Conservation (phyloP, 2,888 invertebrate species). For the Ornithoptera alexandrae region DNA sequence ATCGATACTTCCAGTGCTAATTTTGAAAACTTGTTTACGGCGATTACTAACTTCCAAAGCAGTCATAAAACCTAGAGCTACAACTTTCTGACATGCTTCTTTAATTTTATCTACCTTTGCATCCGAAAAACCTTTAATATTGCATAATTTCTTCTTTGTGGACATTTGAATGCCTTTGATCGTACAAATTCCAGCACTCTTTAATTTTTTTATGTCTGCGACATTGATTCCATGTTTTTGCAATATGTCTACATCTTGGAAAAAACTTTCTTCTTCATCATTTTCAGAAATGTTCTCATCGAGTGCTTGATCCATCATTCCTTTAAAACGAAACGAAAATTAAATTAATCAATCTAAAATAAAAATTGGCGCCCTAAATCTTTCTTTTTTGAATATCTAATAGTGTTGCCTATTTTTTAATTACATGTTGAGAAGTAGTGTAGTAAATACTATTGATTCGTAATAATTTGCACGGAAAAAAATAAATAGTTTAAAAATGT, state of each 20-base stretch:
- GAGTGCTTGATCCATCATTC: constrained; percentile 62
- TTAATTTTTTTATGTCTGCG: constrained; percentile 88
- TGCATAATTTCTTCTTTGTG: constrained; percentile 84
- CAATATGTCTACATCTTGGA: constrained; percentile 86
- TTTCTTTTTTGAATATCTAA: not conserved
- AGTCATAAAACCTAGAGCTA: constrained; percentile 84
- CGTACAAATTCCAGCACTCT: constrained; percentile 88
- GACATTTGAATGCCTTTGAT: constrained; percentile 91
- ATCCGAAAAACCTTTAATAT: constrained; percentile 88
- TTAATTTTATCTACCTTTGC: constrained; percentile 89
- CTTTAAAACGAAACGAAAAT: constrained; percentile 32
- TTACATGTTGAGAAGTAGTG: too few species aligned
- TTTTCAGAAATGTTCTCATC: constrained; percentile 72
- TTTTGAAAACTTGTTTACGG: constrained; percentile 85
- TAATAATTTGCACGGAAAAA: too few species aligned
- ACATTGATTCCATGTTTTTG: constrained; percentile 83
- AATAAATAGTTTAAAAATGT: too few species aligned
- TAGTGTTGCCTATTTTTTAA: too few species aligned
- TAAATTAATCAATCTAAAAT: constrained; percentile 1
- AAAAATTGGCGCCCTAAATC: constrained; percentile 39
- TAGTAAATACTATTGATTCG: too few species aligned
- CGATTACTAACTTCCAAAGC: constrained; percentile 87
- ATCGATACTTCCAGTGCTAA: constrained; percentile 83
- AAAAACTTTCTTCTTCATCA: constrained; percentile 84
- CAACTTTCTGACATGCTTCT: constrained; percentile 85